These are phyloP conservation scores for Trichopria drosophilae DNA, from an alignment of 2,888 invertebrate genomes.

Conservation along the genomic window DNA sequence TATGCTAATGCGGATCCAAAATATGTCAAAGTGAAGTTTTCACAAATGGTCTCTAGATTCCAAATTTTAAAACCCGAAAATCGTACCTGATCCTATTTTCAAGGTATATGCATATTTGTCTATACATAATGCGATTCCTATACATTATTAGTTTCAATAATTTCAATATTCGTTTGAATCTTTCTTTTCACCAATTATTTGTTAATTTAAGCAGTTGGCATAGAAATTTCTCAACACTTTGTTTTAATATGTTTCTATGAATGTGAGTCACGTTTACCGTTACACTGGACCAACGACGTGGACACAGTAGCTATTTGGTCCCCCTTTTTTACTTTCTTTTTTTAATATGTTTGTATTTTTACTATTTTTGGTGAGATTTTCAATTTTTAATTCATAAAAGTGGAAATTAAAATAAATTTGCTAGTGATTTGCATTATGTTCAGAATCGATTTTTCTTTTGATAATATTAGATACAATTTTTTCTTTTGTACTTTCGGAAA, in stretches of 20 bases:
- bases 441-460: conserved; percentile 4
- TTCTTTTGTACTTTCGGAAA: background rate
- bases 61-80: conserved; percentile 1
- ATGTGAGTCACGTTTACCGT: background rate
- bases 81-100: conserved; percentile 4
- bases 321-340: background rate
- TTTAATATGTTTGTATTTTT: too few species aligned
- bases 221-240: too few species aligned
- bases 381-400: too few species aligned
- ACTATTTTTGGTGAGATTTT: too few species aligned
- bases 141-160: too few species aligned
- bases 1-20: background rate
- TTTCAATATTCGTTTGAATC: too few species aligned
- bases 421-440: background rate
- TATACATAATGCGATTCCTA: background rate
- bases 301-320: too few species aligned
- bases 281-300: background rate
- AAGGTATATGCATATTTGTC: background rate
- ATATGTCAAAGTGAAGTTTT: background rate
- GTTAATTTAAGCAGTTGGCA: too few species aligned
- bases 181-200: too few species aligned
- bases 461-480: too few species aligned
- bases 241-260: too few species aligned
- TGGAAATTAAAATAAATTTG: too few species aligned
- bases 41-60: background rate